Percentiles rank a stretch among this genome's conserved stretches.
These are phyloP conservation scores for Hecatera dysodea DNA, from an alignment of 2,888 invertebrate species.

Conservation along the genomic window DNA sequence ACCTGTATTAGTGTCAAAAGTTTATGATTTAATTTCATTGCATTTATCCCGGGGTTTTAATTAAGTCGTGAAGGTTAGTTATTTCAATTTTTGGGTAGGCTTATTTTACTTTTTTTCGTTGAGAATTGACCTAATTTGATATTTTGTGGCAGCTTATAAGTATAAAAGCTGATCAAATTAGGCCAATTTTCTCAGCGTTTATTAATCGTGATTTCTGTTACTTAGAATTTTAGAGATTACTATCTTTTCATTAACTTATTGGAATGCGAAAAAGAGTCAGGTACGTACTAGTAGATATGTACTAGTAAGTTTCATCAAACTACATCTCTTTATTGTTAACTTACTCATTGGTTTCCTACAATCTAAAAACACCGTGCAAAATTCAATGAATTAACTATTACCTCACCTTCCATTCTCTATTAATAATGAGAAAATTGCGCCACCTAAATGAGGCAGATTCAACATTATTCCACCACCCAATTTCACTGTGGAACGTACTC, in stretches of 20 bases:
- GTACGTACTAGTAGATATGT: no score
- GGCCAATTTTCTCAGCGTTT: no score
- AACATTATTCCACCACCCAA: slow-evolving; percentile 63
- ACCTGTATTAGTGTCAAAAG: slow-evolving; percentile 80
- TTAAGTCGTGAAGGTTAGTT: slow-evolving; percentile 46
- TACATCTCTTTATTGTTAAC: neutral
- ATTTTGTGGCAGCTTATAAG: slow-evolving; percentile 26
- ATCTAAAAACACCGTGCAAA: slow-evolving; percentile 22
- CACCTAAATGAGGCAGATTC: slow-evolving; percentile 61
- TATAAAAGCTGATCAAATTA: no score
- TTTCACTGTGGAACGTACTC: slow-evolving; percentile 62
- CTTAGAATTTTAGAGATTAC: neutral
- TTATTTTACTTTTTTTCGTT: slow-evolving; percentile 33
- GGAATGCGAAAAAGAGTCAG: no score
- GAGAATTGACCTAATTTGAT: slow-evolving; percentile 47
- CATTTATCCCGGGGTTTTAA: slow-evolving; percentile 65
- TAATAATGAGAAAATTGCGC: slow-evolving; percentile 65
- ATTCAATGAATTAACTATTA: slow-evolving; percentile 47
- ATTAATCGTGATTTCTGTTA: neutral
- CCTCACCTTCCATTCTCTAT: slow-evolving; percentile 52
- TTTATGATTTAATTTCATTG: slow-evolving; percentile 85
- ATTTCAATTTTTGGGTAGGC: slow-evolving; percentile 36
- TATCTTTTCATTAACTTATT: neutral
- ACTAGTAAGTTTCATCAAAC: neutral
- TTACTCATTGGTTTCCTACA: neutral